A percentile compares a stretch with the other conserved stretches of the same genome.
These are phyloP conservation scores for Sycon ciliatum DNA, from an alignment of 37 sponge, comb jelly and placozoan species.

Conservation along the genomic window DNA sequence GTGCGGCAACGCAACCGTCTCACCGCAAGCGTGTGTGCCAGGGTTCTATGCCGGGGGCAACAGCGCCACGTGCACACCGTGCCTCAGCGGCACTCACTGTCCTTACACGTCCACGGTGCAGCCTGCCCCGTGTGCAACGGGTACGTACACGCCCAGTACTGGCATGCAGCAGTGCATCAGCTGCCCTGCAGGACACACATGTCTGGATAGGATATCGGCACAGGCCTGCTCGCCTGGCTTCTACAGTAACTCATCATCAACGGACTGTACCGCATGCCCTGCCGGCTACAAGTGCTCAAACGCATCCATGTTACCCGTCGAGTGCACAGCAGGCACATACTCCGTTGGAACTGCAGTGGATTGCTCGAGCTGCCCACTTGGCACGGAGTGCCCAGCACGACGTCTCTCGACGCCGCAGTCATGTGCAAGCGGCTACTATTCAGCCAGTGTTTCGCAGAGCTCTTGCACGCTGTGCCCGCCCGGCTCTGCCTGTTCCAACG, in stretches of 20 bases:
- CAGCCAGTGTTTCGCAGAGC: not conserved
- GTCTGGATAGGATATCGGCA: not conserved
- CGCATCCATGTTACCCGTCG: not conserved
- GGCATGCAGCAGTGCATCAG: not conserved
- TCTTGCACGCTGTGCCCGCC: not conserved
- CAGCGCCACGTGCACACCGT: not conserved
- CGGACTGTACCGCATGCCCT: not conserved
- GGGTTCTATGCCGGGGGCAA: not conserved
- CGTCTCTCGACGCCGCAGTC: not conserved
- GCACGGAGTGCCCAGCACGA: not conserved
- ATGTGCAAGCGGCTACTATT: not conserved
- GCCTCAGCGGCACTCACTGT: not conserved
- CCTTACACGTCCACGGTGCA: no score
- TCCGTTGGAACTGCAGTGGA: not conserved
- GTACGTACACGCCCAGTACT: slow-evolving; percentile 17
- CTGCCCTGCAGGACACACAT: not conserved
- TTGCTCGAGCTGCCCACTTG: not conserved
- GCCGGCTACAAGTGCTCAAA: not conserved
- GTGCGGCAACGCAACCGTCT: not conserved
- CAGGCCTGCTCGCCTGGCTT: slow-evolving; percentile 21
- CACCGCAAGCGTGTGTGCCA: not conserved
- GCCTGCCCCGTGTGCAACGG: slow-evolving; percentile 20
- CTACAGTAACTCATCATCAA: slow-evolving; percentile 13
- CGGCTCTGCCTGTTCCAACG: not conserved
- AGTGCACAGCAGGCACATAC: not conserved